Evolutionary conservation across 2,113 vertebrate species (phyloP).

Genomic region (Thunnus thynnus): DNA sequence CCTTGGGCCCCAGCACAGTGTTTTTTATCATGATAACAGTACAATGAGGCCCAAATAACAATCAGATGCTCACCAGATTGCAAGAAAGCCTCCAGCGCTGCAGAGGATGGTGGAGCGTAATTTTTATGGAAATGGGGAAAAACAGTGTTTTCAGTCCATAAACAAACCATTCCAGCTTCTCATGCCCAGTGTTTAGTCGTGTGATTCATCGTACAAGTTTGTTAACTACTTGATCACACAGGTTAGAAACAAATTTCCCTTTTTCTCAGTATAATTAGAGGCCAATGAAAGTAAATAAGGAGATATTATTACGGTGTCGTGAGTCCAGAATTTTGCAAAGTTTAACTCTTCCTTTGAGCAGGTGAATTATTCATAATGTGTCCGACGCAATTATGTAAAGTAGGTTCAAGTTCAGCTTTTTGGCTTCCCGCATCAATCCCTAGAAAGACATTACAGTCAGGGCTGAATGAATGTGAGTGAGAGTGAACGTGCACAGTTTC

Average conservation of each 20-base stretch:
- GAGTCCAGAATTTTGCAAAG: constrained; percentile 12
- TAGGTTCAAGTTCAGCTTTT: constrained; percentile 23
- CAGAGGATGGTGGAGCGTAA: constrained; percentile 1
- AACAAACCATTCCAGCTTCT: constrained; percentile 56
- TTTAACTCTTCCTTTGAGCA: constrained; percentile 4
- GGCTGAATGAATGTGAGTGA: background rate
- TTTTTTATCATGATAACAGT: constrained; percentile 80
- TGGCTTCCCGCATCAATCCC: constrained; percentile 1
- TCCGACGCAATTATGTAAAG: constrained; percentile 50
- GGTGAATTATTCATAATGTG: constrained; percentile 54
- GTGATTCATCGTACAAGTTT: constrained; percentile 40
- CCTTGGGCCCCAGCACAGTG: constrained; percentile 47
- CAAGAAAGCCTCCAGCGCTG: constrained; percentile 36
- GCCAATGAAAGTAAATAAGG: constrained; percentile 24
- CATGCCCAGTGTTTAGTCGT: background rate
- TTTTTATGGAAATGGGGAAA: constrained; percentile 59
- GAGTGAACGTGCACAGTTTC: background rate
- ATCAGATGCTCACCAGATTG: constrained; percentile 81
- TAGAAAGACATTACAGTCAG: background rate
- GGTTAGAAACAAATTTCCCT: constrained; percentile 28
- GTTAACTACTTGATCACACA: constrained; percentile 42
- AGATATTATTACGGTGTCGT: constrained; percentile 22
- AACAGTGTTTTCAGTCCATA: constrained; percentile 61
- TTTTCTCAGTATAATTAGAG: constrained; percentile 26
- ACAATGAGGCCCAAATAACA: constrained; percentile 79